Conservation (phyloP, 2,113 vertebrate species). For the Piprites chloris region DNA sequence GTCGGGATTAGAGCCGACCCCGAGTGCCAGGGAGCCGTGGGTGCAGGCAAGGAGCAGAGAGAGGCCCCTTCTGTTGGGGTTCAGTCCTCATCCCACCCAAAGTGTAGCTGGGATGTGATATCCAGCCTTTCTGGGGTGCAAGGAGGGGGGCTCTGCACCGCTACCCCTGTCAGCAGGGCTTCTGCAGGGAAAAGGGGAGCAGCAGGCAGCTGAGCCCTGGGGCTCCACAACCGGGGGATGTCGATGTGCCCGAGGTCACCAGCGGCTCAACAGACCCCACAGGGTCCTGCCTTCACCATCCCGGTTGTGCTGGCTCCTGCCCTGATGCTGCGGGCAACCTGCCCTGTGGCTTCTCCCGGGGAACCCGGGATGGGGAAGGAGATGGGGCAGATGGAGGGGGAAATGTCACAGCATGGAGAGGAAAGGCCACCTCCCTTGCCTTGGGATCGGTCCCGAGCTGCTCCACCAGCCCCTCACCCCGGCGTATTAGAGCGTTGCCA, state of each 20-base stretch:
- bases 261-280: background rate
- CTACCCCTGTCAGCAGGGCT: background rate
- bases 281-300: background rate
- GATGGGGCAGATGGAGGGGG: rapidly evolving
- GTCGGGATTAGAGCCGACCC: background rate
- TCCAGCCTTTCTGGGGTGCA: background rate
- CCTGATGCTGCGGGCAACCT: background rate
- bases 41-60: background rate
- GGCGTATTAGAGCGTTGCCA: background rate
- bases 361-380: background rate
- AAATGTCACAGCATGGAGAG: background rate
- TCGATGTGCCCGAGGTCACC: background rate
- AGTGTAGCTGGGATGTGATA: background rate
- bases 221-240: rapidly evolving
- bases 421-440: background rate
- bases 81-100: background rate
- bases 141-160: background rate
- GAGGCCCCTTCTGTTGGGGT: background rate
- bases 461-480: background rate
- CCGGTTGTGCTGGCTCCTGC: background rate
- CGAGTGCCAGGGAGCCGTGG: background rate
- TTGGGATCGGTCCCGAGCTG: background rate
- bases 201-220: background rate
- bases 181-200: background rate
- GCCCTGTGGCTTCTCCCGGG: background rate